phyloP scores from a whole-genome alignment of 1,140 invertebrate species.

The Ceratitis capitata region DNA sequence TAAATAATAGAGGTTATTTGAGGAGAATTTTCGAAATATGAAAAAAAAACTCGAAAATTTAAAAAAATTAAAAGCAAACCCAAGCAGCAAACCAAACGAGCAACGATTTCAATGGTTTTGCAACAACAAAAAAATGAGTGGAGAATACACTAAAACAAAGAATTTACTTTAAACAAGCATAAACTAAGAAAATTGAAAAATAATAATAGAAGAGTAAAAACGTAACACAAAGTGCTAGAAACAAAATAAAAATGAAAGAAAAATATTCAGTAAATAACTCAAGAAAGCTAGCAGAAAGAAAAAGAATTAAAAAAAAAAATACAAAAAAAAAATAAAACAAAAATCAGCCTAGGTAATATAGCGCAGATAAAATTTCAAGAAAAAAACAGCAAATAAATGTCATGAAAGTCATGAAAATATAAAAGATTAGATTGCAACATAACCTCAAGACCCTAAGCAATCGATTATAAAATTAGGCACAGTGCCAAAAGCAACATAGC shows the following conservation, averaged over 20 bases:
- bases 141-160: not conserved
- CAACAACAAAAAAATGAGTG: not conserved
- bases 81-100: not conserved
- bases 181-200: not conserved
- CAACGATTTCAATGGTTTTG: constrained; percentile 13
- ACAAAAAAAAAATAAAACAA: constrained; percentile 21
- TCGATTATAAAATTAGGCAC: too few relatives aligned
- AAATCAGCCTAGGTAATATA: too few relatives aligned
- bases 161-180: constrained; percentile 16
- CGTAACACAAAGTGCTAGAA: constrained; percentile 35
- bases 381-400: too few relatives aligned
- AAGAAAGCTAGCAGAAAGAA: not conserved
- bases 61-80: not conserved
- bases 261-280: not conserved
- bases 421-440: not conserved
- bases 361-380: not conserved
- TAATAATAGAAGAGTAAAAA: not conserved
- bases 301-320: not conserved
- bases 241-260: not conserved
- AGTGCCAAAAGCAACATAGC: not conserved
- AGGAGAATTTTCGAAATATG: not conserved
- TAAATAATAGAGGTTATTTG: not conserved
- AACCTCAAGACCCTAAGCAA: too few relatives aligned
- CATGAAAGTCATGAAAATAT: not conserved
- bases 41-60: constrained; percentile 15